Evolutionary conservation across 2,888 invertebrate species (phyloP).

Genomic region (Dastarcus helophoroides): DNA sequence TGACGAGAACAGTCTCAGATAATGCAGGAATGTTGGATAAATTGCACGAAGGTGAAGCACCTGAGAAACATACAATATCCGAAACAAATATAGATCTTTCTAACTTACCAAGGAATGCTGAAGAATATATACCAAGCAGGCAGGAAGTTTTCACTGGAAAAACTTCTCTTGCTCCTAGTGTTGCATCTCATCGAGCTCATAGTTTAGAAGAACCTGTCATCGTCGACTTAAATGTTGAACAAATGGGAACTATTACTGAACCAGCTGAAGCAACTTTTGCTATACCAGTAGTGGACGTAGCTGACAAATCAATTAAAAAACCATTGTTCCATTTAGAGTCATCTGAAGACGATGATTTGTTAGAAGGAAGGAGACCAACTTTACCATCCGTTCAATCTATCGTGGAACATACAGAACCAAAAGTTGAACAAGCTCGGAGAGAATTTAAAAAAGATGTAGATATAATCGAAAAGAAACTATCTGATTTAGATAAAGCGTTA

Average conservation of each 20-base stretch:
- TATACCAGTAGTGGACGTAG: too few species aligned
- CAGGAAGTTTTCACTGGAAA: conserved; percentile 3
- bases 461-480: conserved; percentile 32
- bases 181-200: too few species aligned
- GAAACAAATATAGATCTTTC: conserved; percentile 25
- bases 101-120: conserved; percentile 15
- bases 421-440: neutral
- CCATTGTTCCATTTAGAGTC: conserved; percentile 39
- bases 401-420: neutral
- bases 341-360: conserved; percentile 34
- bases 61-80: conserved; percentile 18
- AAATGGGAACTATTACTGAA: too few species aligned
- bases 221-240: too few species aligned
- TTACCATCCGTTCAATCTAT: conserved; percentile 2
- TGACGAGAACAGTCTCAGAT: conserved; percentile 22
- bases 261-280: too few species aligned
- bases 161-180: conserved; percentile 17
- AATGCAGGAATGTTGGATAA: conserved; percentile 12
- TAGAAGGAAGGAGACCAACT: too few species aligned
- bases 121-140: neutral
- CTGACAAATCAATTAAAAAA: conserved; percentile 21
- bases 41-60: conserved; percentile 7
- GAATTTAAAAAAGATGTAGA: conserved; percentile 26
- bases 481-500: conserved; percentile 35
- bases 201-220: too few species aligned